Percentiles rank a stretch among this genome's conserved stretches.
phyloP scores from a whole-genome alignment of 2,797 vertebrate genomes.

The Rhinophrynus dorsalis region DNA sequence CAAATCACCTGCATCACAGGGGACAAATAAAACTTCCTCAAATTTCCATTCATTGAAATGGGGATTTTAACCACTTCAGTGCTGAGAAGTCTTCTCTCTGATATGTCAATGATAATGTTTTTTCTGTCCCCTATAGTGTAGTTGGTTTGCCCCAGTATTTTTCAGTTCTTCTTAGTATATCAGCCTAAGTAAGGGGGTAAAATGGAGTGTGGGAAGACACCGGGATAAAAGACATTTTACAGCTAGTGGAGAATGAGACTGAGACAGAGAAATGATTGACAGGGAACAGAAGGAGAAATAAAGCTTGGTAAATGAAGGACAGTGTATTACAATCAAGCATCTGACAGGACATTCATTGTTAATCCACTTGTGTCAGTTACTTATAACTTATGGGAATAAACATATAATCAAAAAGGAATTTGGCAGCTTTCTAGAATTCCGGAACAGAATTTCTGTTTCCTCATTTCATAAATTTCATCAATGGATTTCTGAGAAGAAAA shows the following conservation, averaged over 20 bases:
- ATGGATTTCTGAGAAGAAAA: slow-evolving; percentile 40
- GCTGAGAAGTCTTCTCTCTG: no score
- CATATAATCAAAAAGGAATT: slow-evolving; percentile 14
- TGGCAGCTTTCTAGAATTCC: slow-evolving; percentile 32
- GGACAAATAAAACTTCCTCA: no score
- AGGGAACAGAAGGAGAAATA: neutral
- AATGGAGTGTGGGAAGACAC: no score
- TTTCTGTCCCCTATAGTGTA: no score
- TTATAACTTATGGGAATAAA: slow-evolving; percentile 41
- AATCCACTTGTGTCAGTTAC: slow-evolving; percentile 40
- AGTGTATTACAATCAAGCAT: slow-evolving; percentile 32
- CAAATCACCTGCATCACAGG: no score
- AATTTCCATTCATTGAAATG: no score
- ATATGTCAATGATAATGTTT: no score
- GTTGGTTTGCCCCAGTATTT: no score
- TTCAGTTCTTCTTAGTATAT: no score
- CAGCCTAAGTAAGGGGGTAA: no score
- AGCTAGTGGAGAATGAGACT: neutral
- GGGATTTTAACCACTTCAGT: no score
- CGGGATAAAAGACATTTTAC: no score
- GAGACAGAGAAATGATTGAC: slow-evolving; percentile 9
- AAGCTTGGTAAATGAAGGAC: slow-evolving; percentile 34
- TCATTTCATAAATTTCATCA: slow-evolving; percentile 41
- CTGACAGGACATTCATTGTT: slow-evolving; percentile 45
- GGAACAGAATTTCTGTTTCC: slow-evolving; percentile 20